Evolutionary conservation across 2,888 invertebrate genomes (phyloP).

Genomic region (Oegoconia quadripuncta): DNA sequence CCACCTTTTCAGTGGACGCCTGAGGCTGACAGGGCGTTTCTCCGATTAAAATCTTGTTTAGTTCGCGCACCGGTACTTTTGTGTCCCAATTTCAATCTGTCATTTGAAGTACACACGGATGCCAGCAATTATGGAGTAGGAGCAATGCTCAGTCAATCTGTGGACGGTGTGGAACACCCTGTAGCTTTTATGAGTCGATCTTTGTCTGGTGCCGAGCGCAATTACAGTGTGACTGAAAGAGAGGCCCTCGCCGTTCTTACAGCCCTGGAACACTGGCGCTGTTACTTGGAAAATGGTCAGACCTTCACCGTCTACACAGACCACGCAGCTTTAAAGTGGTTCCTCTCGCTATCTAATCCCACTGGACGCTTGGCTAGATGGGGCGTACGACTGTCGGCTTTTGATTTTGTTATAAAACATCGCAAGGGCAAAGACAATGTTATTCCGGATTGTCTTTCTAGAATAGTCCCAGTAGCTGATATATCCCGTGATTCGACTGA

Average conservation of each 20-base stretch:
- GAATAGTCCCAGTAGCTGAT: slow-evolving; percentile 8
- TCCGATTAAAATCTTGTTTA: background rate
- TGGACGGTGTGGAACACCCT: slow-evolving; percentile 20
- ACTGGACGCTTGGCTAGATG: slow-evolving; percentile 24
- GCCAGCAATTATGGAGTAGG: slow-evolving; percentile 21
- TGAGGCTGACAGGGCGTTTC: slow-evolving; percentile 3
- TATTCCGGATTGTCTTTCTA: slow-evolving; percentile 9
- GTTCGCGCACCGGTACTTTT: slow-evolving; percentile 13
- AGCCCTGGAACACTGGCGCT: slow-evolving; percentile 30
- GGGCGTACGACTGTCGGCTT: slow-evolving; percentile 20
- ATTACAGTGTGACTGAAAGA: slow-evolving; percentile 29
- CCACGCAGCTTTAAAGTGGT: slow-evolving; percentile 11
- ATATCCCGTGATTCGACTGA: background rate
- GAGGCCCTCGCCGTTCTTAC: slow-evolving; percentile 27
- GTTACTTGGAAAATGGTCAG: slow-evolving; percentile 25
- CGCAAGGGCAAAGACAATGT: slow-evolving; percentile 11
- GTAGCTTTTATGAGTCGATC: slow-evolving; percentile 17
- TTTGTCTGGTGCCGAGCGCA: slow-evolving; percentile 14
- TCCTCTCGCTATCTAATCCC: slow-evolving; percentile 19
- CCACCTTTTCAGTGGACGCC: background rate
- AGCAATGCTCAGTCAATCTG: slow-evolving; percentile 18
- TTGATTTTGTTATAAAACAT: slow-evolving; percentile 12
- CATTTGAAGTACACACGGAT: slow-evolving; percentile 23
- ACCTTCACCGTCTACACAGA: slow-evolving; percentile 24
- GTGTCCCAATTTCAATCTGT: slow-evolving; percentile 21